Evolutionary conservation across 2,888 invertebrate species (phyloP).

Genomic region (Calliopum simillimum): DNA sequence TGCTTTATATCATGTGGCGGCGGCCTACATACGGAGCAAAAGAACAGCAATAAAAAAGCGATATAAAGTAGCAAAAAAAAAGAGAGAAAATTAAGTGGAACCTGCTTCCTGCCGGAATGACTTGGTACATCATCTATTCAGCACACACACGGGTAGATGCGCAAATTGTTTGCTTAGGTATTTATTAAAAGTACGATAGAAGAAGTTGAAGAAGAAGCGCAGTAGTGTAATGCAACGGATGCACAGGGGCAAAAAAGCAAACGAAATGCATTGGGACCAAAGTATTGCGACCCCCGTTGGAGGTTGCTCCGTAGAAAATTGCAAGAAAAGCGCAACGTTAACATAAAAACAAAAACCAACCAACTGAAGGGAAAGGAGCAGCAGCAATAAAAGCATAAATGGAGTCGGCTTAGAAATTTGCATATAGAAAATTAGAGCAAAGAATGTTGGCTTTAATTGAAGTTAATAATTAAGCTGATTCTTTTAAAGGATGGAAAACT

Average conservation of each 20-base stretch:
- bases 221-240: not conserved
- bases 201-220: conserved; percentile 1
- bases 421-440: too few species aligned
- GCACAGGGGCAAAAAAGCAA: not conserved
- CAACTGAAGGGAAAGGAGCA: not conserved
- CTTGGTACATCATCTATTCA: too few species aligned
- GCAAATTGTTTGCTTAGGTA: conserved; percentile 13
- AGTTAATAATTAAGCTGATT: too few species aligned
- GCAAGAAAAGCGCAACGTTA: conserved; percentile 18
- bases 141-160: conserved; percentile 30
- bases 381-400: not conserved
- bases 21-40: too few species aligned
- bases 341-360: not conserved
- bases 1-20: conserved; percentile 17
- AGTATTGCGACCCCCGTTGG: not conserved
- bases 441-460: too few species aligned
- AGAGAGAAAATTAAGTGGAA: conserved; percentile 15
- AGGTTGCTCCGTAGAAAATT: not conserved
- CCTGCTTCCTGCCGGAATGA: conserved; percentile 7
- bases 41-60: not conserved
- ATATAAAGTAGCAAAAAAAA: conserved; percentile 3
- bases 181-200: conserved; percentile 4
- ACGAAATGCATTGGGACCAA: not conserved
- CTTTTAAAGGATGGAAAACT: too few species aligned
- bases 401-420: too few species aligned